phyloP scores from a whole-genome alignment of 2,797 vertebrate genomes.

The Danio kyathit region DNA sequence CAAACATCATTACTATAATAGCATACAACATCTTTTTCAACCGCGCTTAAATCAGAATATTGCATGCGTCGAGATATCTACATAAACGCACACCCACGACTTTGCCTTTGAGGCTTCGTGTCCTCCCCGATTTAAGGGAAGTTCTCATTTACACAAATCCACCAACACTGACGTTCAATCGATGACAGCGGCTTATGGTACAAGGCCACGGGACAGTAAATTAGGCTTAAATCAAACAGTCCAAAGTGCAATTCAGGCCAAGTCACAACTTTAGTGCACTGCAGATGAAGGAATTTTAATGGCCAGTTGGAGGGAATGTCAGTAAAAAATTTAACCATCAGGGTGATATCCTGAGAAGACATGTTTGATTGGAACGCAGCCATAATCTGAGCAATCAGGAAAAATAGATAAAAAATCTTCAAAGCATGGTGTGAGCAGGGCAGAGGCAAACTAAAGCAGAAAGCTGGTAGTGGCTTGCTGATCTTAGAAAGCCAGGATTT shows the following conservation, averaged over 20 bases:
- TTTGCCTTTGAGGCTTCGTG: slow-evolving; percentile 44
- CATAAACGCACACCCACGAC: slow-evolving; percentile 38
- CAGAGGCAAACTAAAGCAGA: background rate
- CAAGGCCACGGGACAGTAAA: slow-evolving; percentile 52
- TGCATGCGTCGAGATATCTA: slow-evolving; percentile 40
- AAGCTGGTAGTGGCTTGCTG: background rate
- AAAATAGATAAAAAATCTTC: background rate
- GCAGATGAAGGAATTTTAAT: slow-evolving; percentile 45
- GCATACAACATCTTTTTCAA: slow-evolving; percentile 50
- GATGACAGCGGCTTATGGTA: slow-evolving; percentile 46
- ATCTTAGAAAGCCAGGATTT: background rate
- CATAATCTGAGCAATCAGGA: slow-evolving; percentile 49
- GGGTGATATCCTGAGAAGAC: slow-evolving; percentile 37
- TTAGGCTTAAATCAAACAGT: slow-evolving; percentile 52
- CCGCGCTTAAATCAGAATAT: slow-evolving; percentile 51
- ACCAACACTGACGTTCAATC: slow-evolving; percentile 51
- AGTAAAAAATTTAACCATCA: slow-evolving; percentile 26
- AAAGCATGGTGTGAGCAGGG: too few relatives aligned
- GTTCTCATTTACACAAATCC: slow-evolving; percentile 52
- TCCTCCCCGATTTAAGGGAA: slow-evolving; percentile 48
- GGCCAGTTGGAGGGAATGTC: slow-evolving; percentile 2
- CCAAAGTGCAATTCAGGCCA: slow-evolving; percentile 46
- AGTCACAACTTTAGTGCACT: slow-evolving; percentile 11
- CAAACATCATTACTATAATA: slow-evolving; percentile 59
- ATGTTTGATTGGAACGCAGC: slow-evolving; percentile 30